Evolutionary conservation across 2,888 invertebrate species (phyloP), one percentile per base, ranked within the genome.

Genomic region (Aethes cnicana): DNA sequence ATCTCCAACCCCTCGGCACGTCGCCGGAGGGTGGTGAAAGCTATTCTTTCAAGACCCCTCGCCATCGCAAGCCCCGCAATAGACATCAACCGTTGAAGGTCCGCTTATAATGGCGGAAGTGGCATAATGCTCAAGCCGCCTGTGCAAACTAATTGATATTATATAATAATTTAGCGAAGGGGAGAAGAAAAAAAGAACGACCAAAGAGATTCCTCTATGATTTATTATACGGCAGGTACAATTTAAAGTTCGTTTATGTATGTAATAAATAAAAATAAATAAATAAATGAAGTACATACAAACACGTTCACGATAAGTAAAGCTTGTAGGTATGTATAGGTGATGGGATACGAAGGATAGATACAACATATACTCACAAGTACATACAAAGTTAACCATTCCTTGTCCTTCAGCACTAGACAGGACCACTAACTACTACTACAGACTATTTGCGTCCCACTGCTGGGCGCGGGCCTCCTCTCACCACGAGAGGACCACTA

Each of bases 101-200:
- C 64, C 56, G 26, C 18, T 8, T 48, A 54, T 43, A 54, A 39
- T 69, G 67, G 72, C 49, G 48, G 52, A 9, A 8, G 25, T n/a
- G 12, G 35, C 55, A 44, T 39, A 39, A 16, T 59, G 54, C 58
- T 60, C 47, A 54, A 56, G 55, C 50, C 53, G 55, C 61, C 59
- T 53, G 61, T 57, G 61, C 56, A 57, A 66, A 61, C 64, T 77
- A 77, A 80, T 80, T 81, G 77, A 77, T 78, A 77, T 77, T 73
- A 74, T 78, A 81, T 75, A 77, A 74, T 70, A 65, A 75, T 70
- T 65, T 65, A 58, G 59, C 53, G 28, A 54, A 63, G 69, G 77
- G 73, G 72, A 69, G 62, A 62, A 50, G 52, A 55, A 58, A 61
- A 61, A 62, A 57, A 54, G 49, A 11, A 4, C 5, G 7, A 11